phyloP scores from a whole-genome alignment of 2,888 invertebrate species.

The Argyresthia albistria region DNA sequence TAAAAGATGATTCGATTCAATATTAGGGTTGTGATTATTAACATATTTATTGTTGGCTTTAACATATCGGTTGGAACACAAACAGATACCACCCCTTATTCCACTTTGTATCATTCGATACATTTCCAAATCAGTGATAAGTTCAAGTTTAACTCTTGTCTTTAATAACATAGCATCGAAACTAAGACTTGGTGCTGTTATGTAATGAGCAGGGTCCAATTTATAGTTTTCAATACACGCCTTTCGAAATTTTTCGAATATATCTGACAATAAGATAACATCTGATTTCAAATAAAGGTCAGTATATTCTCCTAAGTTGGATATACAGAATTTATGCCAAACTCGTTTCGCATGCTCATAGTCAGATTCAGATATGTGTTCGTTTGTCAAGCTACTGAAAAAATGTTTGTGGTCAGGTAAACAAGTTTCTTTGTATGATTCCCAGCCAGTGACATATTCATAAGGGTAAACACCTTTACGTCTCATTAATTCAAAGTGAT shows the following conservation, averaged over 20 bases:
- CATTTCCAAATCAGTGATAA: conserved; percentile 16
- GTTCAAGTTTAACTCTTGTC: conserved; percentile 10
- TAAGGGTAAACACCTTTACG: conserved; percentile 14
- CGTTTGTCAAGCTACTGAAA: conserved; percentile 8
- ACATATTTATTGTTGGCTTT: conserved; percentile 4
- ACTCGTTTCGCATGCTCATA: conserved; percentile 12
- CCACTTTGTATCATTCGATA: conserved; percentile 5
- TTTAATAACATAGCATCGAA: not conserved
- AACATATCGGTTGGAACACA: not conserved
- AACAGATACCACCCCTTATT: not conserved
- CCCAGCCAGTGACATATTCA: conserved; percentile 12
- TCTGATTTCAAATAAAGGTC: conserved; percentile 19
- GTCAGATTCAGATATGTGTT: conserved; percentile 8
- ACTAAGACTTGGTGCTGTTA: not conserved
- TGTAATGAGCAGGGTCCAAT: not conserved
- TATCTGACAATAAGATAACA: conserved; percentile 8
- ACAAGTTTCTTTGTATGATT: conserved; percentile 7
- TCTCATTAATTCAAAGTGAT: conserved; percentile 2
- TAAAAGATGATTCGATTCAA: not conserved
- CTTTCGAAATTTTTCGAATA: not conserved
- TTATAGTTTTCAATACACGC: not conserved
- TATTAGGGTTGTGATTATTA: not conserved
- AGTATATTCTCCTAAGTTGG: conserved; percentile 15
- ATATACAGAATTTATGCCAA: conserved; percentile 14
- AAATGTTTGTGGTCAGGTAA: conserved; percentile 11